phyloP scores from a whole-genome alignment of 2,797 vertebrate genomes.

The Anomalospiza imberbis region DNA sequence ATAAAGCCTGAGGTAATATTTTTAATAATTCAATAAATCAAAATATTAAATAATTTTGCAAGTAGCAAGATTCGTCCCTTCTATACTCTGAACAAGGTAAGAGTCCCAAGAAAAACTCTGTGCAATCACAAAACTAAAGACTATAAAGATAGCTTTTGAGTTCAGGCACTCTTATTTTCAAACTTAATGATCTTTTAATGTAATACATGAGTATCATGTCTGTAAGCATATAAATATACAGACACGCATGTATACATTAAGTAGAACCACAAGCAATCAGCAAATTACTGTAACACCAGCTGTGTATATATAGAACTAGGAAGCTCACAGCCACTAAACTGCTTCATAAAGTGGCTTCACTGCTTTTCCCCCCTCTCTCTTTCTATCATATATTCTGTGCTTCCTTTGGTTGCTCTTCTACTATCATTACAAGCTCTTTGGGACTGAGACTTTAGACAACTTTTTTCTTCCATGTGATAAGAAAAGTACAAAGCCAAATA shows the following conservation, averaged over 20 bases:
- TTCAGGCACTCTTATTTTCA: neutral
- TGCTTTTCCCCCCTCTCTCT: neutral
- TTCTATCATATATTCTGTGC: neutral
- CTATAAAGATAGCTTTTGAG: neutral
- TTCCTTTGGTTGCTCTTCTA: neutral
- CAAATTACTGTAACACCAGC: neutral
- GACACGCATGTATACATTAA: neutral
- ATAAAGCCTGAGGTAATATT: neutral
- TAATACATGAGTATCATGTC: neutral
- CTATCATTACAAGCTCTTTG: neutral
- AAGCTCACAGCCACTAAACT: neutral
- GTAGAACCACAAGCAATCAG: constrained; percentile 24
- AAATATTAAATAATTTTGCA: neutral
- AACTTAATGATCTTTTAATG: neutral
- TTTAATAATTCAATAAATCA: neutral
- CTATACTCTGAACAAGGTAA: neutral
- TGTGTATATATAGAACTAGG: neutral
- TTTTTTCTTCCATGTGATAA: neutral
- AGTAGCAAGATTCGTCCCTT: neutral
- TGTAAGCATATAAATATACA: neutral
- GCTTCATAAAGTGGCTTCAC: neutral
- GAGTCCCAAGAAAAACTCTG: neutral
- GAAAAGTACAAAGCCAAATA: neutral
- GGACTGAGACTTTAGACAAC: neutral
- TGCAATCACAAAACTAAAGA: neutral